These are phyloP conservation scores for Ascaphus truei DNA, from an alignment of 2,113 vertebrate species.

Conservation along the genomic window DNA sequence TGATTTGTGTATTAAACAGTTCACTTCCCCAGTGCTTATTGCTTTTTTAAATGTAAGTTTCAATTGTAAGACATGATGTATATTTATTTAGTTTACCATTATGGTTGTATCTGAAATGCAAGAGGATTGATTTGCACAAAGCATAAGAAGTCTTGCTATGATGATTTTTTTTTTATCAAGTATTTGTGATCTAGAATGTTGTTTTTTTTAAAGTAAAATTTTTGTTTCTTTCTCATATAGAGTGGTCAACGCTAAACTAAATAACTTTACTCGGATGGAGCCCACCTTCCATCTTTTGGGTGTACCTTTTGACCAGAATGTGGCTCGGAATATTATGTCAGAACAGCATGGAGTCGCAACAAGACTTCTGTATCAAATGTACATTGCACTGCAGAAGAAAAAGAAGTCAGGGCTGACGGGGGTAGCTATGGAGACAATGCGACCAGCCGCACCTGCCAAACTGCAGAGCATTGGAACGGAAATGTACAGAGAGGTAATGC, in stretches of 20 bases:
- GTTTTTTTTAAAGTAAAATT: background rate
- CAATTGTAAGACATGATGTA: background rate
- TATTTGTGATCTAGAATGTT: too few species aligned
- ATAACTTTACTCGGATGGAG: slow-evolving; percentile 85
- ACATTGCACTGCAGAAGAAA: slow-evolving; percentile 78
- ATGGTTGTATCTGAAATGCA: too few species aligned
- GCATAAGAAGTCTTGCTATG: too few species aligned
- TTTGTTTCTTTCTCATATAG: slow-evolving; percentile 51
- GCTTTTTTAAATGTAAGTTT: too few species aligned
- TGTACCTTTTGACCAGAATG: slow-evolving; percentile 74
- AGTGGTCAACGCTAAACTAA: slow-evolving; percentile 70
- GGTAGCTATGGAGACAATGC: slow-evolving; percentile 63
- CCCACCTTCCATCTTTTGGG: slow-evolving; percentile 78
- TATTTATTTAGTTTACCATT: background rate
- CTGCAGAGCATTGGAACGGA: slow-evolving; percentile 62
- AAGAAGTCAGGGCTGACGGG: slow-evolving; percentile 63
- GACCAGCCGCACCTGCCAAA: slow-evolving; percentile 52
- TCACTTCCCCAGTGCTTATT: too few species aligned
- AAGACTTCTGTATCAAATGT: slow-evolving; percentile 82
- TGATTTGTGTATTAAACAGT: too few species aligned
- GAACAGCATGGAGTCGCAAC: slow-evolving; percentile 76
- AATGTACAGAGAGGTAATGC: slow-evolving; percentile 73
- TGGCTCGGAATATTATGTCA: slow-evolving; percentile 75
- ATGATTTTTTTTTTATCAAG: too few species aligned
- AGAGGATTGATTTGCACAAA: too few species aligned